Conservation (phyloP, 1,140 invertebrate genomes). For the Drosophila pachea region DNA sequence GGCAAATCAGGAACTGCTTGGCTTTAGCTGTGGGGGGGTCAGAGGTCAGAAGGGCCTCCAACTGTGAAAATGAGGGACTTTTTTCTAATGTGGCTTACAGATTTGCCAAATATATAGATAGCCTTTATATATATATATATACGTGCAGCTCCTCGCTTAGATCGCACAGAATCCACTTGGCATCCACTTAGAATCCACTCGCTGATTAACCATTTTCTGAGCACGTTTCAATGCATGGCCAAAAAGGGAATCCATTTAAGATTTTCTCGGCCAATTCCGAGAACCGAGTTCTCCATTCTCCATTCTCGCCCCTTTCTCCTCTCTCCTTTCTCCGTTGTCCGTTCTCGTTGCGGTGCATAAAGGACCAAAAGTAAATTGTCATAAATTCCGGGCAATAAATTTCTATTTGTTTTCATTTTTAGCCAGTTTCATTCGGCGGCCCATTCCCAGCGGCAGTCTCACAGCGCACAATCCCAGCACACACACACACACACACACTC, state of each 20-base stretch:
- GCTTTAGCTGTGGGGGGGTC: no score
- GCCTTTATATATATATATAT: no score
- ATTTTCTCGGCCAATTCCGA: slow-evolving; percentile 3
- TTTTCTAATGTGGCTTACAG: no score
- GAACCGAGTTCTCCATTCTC: background rate
- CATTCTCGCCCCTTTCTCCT: no score
- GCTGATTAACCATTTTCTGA: background rate
- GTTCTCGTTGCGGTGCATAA: background rate
- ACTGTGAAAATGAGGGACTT: no score
- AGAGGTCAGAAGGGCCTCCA: no score
- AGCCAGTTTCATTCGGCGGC: slow-evolving; percentile 48
- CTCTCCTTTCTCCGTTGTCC: no score
- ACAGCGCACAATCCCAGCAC: slow-evolving; percentile 14
- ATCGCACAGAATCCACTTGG: no score
- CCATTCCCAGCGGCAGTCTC: background rate
- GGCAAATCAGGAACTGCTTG: no score
- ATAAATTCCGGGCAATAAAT: slow-evolving; percentile 78
- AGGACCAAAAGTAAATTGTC: slow-evolving; percentile 57
- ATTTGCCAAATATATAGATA: no score
- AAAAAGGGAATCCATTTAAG: slow-evolving; percentile 9
- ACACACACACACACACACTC: slow-evolving; percentile 4
- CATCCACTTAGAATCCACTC: background rate
- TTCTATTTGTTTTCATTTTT: slow-evolving; percentile 73
- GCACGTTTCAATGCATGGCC: slow-evolving; percentile 4
- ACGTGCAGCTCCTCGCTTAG: no score